Conservation (phyloP, 2,113 vertebrate genomes). For the Anhinga anhinga region DNA sequence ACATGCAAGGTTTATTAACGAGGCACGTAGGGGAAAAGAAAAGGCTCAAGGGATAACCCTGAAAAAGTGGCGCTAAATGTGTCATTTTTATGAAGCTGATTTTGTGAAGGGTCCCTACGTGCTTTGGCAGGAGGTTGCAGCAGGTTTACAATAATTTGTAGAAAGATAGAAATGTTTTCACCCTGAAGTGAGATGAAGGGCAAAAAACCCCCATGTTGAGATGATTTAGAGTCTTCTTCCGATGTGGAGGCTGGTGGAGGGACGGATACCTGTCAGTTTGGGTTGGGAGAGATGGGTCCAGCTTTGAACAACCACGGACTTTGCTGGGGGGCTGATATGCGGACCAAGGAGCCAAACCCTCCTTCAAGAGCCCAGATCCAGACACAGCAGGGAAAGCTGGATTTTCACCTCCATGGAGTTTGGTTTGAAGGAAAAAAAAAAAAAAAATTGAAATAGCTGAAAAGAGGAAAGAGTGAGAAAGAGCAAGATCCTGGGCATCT, state of each 20-base stretch:
- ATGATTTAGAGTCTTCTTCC: not conserved
- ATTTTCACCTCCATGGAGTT: not conserved
- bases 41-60: slow-evolving; percentile 54
- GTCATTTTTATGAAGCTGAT: slow-evolving; percentile 60
- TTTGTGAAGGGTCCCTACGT: slow-evolving; percentile 55
- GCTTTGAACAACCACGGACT: not conserved
- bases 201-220: not conserved
- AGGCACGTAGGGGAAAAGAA: not conserved
- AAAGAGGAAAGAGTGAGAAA: not conserved
- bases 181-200: slow-evolving; percentile 56
- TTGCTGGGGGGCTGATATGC: not conserved
- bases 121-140: slow-evolving; percentile 68
- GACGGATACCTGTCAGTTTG: not conserved
- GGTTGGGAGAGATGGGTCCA: not conserved
- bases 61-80: slow-evolving; percentile 55
- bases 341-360: not conserved
- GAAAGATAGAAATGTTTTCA: slow-evolving; percentile 32
- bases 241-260: not conserved
- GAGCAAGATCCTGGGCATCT: not conserved
- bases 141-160: slow-evolving; percentile 59
- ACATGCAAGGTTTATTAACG: slow-evolving; percentile 49
- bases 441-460: not conserved
- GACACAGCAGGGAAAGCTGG: not conserved
- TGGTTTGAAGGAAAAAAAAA: not conserved
- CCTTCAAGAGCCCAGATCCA: not conserved